Evolutionary conservation across 2,888 invertebrate species (phyloP).

Genomic region (Margaritifera margaritifera): DNA sequence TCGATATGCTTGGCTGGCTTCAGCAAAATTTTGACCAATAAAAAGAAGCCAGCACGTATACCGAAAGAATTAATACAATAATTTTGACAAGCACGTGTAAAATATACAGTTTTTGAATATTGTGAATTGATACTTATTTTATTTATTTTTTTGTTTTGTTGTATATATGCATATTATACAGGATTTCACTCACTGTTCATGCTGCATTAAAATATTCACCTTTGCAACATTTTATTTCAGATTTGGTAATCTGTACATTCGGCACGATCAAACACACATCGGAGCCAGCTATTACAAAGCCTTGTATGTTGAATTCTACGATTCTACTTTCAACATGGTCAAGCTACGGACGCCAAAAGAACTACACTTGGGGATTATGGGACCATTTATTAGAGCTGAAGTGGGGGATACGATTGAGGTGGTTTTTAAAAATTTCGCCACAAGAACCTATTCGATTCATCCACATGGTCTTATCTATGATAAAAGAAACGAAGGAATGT

Average conservation of each 20-base stretch:
- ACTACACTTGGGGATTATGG: conserved; percentile 40
- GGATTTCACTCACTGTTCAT: too few species aligned
- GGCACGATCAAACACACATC: conserved; percentile 32
- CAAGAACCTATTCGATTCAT: conserved; percentile 22
- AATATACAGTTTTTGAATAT: too few species aligned
- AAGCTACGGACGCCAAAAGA: conserved; percentile 7
- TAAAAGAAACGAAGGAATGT: conserved; percentile 33
- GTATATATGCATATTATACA: too few species aligned
- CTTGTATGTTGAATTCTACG: conserved; percentile 20
- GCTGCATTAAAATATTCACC: too few species aligned
- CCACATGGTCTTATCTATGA: conserved; percentile 21
- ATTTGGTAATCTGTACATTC: background rate
- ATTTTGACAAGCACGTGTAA: too few species aligned
- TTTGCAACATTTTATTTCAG: too few species aligned
- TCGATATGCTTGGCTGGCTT: too few species aligned
- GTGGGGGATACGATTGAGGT: conserved; percentile 54
- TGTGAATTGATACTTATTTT: too few species aligned
- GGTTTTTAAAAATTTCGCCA: conserved; percentile 30
- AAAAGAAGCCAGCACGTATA: too few species aligned
- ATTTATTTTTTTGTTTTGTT: too few species aligned
- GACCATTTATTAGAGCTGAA: conserved; percentile 56
- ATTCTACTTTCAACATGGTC: background rate
- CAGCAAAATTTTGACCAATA: too few species aligned
- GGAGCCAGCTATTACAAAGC: conserved; percentile 44
- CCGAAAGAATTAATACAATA: too few species aligned